phyloP scores from a whole-genome alignment of 2,888 invertebrate species.

The Lasioglossum pauxillum region DNA sequence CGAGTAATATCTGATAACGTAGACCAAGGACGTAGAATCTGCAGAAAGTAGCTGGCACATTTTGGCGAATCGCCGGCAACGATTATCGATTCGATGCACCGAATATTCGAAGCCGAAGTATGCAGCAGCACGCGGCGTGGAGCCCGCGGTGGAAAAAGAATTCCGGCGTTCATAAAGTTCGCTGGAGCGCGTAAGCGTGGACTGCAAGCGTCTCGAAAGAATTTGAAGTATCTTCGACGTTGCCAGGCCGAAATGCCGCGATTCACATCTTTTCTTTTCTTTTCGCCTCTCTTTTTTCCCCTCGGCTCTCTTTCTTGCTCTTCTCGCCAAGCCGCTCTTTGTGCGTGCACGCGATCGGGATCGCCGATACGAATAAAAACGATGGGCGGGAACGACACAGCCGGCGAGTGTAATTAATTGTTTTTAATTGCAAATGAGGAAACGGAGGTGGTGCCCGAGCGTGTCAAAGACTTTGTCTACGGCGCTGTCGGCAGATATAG shows the following conservation, averaged over 20 bases:
- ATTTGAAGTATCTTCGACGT: constrained; percentile 54
- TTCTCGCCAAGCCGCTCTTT: constrained; percentile 9
- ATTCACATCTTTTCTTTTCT: not conserved
- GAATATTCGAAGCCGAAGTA: constrained; percentile 24
- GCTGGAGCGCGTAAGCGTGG: constrained; percentile 58
- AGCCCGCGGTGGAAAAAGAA: constrained; percentile 46
- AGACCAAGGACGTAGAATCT: not conserved
- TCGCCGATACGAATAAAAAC: constrained; percentile 40
- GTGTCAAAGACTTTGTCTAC: constrained; percentile 37
- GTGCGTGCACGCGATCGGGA: not conserved
- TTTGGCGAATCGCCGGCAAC: not conserved
- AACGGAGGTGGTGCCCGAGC: constrained; percentile 21
- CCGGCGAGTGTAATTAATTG: constrained; percentile 64
- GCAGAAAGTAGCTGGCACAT: not conserved
- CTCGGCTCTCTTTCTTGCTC: not conserved
- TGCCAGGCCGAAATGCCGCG: constrained; percentile 22
- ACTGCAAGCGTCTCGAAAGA: constrained; percentile 52
- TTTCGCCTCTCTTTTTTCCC: not conserved
- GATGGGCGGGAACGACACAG: constrained; percentile 19
- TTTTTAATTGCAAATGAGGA: constrained; percentile 65
- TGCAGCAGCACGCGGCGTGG: constrained; percentile 24
- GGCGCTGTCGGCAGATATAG: constrained; percentile 12
- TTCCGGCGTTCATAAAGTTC: constrained; percentile 58
- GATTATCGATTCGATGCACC: constrained; percentile 1
- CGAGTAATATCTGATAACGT: constrained; percentile 1